These are phyloP conservation scores for Sesamia nonagrioides DNA, from an alignment of 1,140 invertebrate species.

Conservation along the genomic window DNA sequence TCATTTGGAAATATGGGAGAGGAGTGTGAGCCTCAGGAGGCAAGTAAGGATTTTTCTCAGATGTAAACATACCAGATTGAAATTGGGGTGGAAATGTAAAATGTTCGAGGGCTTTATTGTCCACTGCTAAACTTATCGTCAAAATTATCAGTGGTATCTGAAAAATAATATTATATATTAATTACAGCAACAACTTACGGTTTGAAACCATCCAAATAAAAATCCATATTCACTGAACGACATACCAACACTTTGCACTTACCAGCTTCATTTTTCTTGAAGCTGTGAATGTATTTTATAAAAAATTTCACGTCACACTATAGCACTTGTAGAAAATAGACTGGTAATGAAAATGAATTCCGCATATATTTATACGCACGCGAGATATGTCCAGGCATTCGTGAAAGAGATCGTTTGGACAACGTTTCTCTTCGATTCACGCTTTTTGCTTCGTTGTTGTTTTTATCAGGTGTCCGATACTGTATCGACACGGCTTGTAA, in stretches of 20 bases:
- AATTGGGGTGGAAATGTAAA: slow-evolving; percentile 74
- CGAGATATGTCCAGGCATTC: slow-evolving; percentile 80
- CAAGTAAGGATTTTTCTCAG: slow-evolving; percentile 77
- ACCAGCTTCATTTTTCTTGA: slow-evolving; percentile 83
- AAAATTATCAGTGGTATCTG: slow-evolving; percentile 73
- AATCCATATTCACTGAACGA: slow-evolving; percentile 59
- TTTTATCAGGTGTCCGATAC: slow-evolving; percentile 27
- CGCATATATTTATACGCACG: slow-evolving; percentile 86
- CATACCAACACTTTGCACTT: slow-evolving; percentile 74
- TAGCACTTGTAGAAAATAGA: slow-evolving; percentile 76
- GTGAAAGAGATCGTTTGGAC: slow-evolving; percentile 80
- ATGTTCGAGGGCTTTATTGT: slow-evolving; percentile 67
- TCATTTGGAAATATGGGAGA: slow-evolving; percentile 74
- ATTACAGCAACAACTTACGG: slow-evolving; percentile 55
- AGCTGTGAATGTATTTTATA: slow-evolving; percentile 64
- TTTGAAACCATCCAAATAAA: slow-evolving; percentile 52
- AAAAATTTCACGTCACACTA: slow-evolving; percentile 74
- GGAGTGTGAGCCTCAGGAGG: slow-evolving; percentile 77
- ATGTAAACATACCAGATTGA: slow-evolving; percentile 67
- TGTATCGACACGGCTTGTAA: neutral
- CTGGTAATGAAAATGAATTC: slow-evolving; percentile 87
- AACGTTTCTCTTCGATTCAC: slow-evolving; percentile 72
- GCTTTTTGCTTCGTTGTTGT: slow-evolving; percentile 42
- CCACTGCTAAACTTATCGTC: slow-evolving; percentile 57
- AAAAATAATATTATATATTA: slow-evolving; percentile 59